Evolutionary conservation across 2,888 invertebrate genomes (phyloP), one percentile per base, ranked within the genome.

Genomic region (Drosophila cyrtoloma): DNA sequence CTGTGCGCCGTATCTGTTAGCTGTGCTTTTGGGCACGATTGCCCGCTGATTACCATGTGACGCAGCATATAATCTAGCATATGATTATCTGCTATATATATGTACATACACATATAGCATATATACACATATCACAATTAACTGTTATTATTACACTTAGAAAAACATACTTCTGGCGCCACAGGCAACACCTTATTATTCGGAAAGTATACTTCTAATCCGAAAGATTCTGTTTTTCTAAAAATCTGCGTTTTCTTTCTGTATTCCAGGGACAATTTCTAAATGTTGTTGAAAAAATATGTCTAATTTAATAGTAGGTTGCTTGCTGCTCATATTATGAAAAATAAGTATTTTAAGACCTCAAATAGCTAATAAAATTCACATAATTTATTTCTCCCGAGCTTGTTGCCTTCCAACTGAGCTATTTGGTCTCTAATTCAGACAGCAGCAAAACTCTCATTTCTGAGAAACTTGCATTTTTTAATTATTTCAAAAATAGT

Each of bases 31-130:
- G 70, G 65, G 64, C 87, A 84, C 79, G 81, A 86, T 81, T 88
- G 74, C 84, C 47, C 71, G 69, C 63, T 86, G 84, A 86, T 89
- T 85, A 85, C 76, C 79, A 71, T 86, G 80, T 86, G 85, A 89
- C 89, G 73, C 51, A 66, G 85, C 88, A 85, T 33, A 85, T 88
- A 85, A 85, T 77, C 75, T 55, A 44, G 81, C 86, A 79, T 79
- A 77, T 82, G 68, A 85, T 72, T 82, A 85, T 75, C 44, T 79
- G 81, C 72, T 35, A 70, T 58, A 61, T 47, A 61, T 50, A 59
- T 42, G 39, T 33, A 47, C 44, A 53, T 28, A 55, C 30, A 52
- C 44, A 71, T 67, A 62, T 35, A 33, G 16, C 26, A 50, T 3
- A 56, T 35, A 58, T 33, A 52, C 35, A 50, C 51, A 39, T 44